Evolutionary conservation across 2,797 vertebrate species (phyloP), one percentile per base, ranked within the genome.

Genomic region (Rhinella marina): DNA sequence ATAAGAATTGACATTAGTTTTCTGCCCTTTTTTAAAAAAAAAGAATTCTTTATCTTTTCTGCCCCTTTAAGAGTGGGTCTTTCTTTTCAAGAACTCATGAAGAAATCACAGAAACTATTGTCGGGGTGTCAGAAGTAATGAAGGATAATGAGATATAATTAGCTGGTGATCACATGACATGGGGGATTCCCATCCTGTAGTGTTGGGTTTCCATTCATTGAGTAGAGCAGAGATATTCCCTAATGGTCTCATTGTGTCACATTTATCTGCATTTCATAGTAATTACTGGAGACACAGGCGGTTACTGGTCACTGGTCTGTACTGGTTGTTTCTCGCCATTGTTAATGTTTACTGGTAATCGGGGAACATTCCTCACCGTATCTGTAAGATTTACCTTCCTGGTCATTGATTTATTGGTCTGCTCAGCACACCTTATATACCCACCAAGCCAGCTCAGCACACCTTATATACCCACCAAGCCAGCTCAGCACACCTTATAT

Each of bases 111-210:
- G 19, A 7, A 6, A 14, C 29, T 41, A 32, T 8, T 41, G 29
- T 23, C 12, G 19, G 73, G 11, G 72, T 75, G 32, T 48, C 21
- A 50, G 19, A 48, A 25, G 25, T 52, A 54, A 77, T 52, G n/a
- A n/a, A 21, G 17, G 41, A 52, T 77, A 77, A 77, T 77, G 75
- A 72, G 68, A 77, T 25, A 17, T 77, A 77, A 77, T 77, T 77
- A 27, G 2, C 50, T 21, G 50, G 10, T 54, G 75, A 56, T 77
- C 23, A 54, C 75, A 54, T 52, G 23, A 77, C 75, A 14, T 1
- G 23, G 2, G 23, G 41, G 73, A 25, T 76, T 76, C 73, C 73
- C 19, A 52, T n/a, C 75, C n/a, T 2, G 3, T 5, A n/a, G 50
- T 54, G 2, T 41, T 29, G 25, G 66, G 25, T 29, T 68, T 68